Conservation (phyloP, 2,113 vertebrate genomes). For the Gymnorhina tibicen region DNA sequence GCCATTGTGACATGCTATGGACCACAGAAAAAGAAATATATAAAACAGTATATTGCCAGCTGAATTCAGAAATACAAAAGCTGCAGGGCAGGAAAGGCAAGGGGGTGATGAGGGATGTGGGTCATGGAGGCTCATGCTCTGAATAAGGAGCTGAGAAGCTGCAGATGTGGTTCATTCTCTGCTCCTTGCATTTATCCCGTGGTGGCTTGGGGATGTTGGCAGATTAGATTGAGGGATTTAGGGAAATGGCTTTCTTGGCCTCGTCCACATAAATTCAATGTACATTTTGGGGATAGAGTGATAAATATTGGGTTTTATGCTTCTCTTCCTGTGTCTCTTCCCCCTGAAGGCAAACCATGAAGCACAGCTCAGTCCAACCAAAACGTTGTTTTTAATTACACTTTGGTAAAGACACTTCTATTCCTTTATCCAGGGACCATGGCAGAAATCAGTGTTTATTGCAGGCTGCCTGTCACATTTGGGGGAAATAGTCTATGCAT, state of each 20-base stretch:
- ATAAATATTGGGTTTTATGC: background rate
- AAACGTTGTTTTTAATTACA: background rate
- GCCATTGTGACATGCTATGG: background rate
- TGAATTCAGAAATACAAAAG: background rate
- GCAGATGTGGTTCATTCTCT: background rate
- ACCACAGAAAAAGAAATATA: too few species aligned
- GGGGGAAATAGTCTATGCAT: background rate
- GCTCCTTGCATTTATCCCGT: background rate
- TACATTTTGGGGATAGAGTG: background rate
- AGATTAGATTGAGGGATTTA: background rate
- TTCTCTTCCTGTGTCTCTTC: background rate
- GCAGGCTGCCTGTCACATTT: background rate
- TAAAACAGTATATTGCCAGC: background rate
- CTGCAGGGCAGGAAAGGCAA: background rate
- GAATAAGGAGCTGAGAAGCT: background rate
- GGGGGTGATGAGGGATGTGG: background rate
- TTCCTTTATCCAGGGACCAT: background rate
- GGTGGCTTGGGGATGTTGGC: background rate
- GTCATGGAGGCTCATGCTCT: background rate
- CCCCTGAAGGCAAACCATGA: background rate
- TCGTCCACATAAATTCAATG: accelerated
- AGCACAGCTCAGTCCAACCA: background rate
- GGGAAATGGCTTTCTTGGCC: background rate
- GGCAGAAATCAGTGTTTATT: background rate
- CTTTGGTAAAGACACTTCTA: background rate